Conservation (phyloP, 2,797 vertebrate species). For the Cygnus olor region DNA sequence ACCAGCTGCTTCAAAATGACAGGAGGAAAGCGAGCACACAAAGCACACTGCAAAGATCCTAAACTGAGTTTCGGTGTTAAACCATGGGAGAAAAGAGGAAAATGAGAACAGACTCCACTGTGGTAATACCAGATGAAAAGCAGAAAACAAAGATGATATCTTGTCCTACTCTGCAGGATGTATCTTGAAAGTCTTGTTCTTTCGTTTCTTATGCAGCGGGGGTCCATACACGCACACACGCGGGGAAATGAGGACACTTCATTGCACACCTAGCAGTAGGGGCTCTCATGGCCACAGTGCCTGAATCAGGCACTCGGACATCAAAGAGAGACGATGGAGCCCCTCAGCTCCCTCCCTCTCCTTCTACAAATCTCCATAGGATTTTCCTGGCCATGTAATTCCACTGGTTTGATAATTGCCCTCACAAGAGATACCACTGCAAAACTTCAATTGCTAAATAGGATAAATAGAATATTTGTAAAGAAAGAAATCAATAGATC, state of each 20-base stretch:
- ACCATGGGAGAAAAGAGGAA: neutral
- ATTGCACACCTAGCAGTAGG: neutral
- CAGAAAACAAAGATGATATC: neutral
- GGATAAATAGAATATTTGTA: slow-evolving; percentile 23
- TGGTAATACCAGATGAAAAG: neutral
- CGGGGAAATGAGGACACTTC: neutral
- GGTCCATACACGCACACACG: accelerated
- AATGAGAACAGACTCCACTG: neutral
- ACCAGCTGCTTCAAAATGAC: neutral
- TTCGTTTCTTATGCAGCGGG: neutral
- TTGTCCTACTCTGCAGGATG: neutral
- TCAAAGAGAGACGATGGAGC: neutral
- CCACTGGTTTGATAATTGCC: neutral
- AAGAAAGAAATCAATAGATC: slow-evolving; percentile 50
- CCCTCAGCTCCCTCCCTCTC: neutral
- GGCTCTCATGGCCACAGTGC: neutral
- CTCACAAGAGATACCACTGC: neutral
- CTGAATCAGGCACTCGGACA: neutral
- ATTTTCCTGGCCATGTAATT: neutral
- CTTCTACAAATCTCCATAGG: neutral
- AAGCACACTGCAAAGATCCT: neutral
- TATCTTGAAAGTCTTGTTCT: neutral
- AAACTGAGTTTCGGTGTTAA: neutral
- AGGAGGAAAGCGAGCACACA: neutral
- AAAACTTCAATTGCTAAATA: slow-evolving; percentile 37